Base-by-base conservation (phyloP, 2,113 vertebrate species). In the Pao palembangensis region DNA sequence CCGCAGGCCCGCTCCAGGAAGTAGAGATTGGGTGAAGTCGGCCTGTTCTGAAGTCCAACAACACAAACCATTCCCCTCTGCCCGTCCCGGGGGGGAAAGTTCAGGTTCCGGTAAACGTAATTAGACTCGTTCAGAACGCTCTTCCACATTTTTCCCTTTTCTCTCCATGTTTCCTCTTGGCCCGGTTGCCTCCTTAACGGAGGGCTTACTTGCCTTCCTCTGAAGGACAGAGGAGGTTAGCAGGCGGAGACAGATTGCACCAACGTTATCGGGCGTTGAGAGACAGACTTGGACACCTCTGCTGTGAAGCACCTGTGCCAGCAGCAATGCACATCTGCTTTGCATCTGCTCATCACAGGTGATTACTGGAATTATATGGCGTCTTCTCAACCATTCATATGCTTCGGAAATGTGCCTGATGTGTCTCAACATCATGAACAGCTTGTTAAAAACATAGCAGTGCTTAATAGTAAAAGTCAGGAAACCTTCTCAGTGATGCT, bases 301-400 rank as follows among this genome's bases (percentile, higher is more conserved):
- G 60, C 64, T 67, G 69, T 69, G 74, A 54, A 68, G 67, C 83
- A 76, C 72, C 79, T 84, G 79, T 61, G 76, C 84, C 80, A 67
- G 75, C 73, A 79, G 75, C 81, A 66, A 61, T 31, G 53, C 77
- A 81, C 86, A 88, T 88, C 84, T 88, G 86, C 75, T 61, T 72
- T 75, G 63, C 79, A 87, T 87, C 83, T 81, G 79, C 69, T 87
- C 75, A 74, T 82, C 79, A 65, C 75, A 73, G 81, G 75, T 87
- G 81, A 87, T 85, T 87, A 84, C 79, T 18, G 25, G 72, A 50
- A 75, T 69, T 62, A 77, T 79, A 54, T 47, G 70, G 64, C 58
- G 71, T 50, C 43, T 68, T 76, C 60, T 58, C 64, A 25, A 44
- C 55, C 34, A 43, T 81, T 57, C 67, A 85, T 84, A 77, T 75